Evolutionary conservation across 2,888 invertebrate species (phyloP), one percentile per base, ranked within the genome.

Genomic region (Augiades crinisus): DNA sequence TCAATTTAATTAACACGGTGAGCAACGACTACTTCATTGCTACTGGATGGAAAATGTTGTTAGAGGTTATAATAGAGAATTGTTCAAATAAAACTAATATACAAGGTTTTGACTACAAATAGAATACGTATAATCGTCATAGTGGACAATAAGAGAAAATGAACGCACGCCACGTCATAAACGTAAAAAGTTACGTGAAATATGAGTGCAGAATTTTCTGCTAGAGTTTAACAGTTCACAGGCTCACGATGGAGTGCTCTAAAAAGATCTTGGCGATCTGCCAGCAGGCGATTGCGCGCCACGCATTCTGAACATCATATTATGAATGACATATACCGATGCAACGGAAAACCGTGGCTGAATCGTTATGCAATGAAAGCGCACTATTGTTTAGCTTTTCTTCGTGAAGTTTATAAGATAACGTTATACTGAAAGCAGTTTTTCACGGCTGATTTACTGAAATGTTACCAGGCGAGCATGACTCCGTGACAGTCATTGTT

Each of bases 391-490:
- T n/a, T n/a, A n/a, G n/a, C n/a, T n/a, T n/a, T n/a, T n/a, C n/a
- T n/a, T n/a, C n/a, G n/a, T n/a, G n/a, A n/a, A n/a, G n/a, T n/a
- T n/a, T n/a, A n/a, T n/a, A n/a, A n/a, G n/a, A n/a, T n/a, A n/a
- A n/a, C n/a, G n/a, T n/a, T n/a, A n/a, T 55, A 36, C 67, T 75
- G 79, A 80, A 85, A 84, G 78, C 58, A 63, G 64, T 67, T 81
- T 80, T 80, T 73, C 75, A 75, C 72, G 52, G 60, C 62, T 68
- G 63, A 55, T 55, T 67, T 70, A 69, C 84, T 87, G 86, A 86
- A 86, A 85, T 76, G 74, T 78, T 86, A 87, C 87, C 75, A 87
- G 87, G 87, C 83, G 67, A 78, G 60, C 84, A 86, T 82, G 65
- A 80, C 58, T 64, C 62, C 67, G 67, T 67, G 73, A 78, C 63